phyloP scores from a whole-genome alignment of 2,797 vertebrate species.

The Champsocephalus esox region DNA sequence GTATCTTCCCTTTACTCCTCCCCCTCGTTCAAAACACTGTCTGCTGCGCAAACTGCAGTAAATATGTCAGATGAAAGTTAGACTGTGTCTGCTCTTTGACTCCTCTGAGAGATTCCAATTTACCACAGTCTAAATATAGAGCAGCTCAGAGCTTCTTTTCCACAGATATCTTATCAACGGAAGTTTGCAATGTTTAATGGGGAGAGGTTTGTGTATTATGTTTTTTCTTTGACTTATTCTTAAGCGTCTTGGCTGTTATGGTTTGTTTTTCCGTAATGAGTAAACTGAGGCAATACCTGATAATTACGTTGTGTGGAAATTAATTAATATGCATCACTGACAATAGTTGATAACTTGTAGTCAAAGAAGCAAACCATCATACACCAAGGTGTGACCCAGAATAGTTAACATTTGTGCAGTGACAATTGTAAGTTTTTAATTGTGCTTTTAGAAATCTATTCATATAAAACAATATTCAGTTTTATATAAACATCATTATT shows the following conservation, averaged over 20 bases:
- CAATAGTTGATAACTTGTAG: constrained; percentile 34
- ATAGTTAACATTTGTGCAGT: background rate
- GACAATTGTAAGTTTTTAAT: background rate
- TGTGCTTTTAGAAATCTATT: no score
- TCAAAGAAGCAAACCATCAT: constrained; percentile 21
- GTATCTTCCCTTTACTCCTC: constrained; percentile 16
- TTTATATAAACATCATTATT: background rate
- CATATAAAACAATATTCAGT: no score
- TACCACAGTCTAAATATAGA: constrained; percentile 39
- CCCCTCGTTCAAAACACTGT: constrained; percentile 35
- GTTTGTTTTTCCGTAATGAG: no score
- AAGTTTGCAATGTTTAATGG: no score
- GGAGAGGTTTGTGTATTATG: no score
- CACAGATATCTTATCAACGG: background rate
- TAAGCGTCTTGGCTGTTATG: no score
- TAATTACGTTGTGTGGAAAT: no score
- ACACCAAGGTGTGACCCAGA: constrained; percentile 19
- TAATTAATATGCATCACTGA: constrained; percentile 35
- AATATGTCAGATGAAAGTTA: constrained; percentile 52
- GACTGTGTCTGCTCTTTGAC: constrained; percentile 63
- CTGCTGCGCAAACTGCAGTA: constrained; percentile 31
- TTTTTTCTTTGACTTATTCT: no score
- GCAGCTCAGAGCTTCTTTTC: constrained; percentile 35
- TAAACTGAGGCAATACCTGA: no score
- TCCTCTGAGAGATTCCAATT: constrained; percentile 35